Conservation (phyloP, 2,888 invertebrate species). For the Rotaria magnacalcarata region DNA sequence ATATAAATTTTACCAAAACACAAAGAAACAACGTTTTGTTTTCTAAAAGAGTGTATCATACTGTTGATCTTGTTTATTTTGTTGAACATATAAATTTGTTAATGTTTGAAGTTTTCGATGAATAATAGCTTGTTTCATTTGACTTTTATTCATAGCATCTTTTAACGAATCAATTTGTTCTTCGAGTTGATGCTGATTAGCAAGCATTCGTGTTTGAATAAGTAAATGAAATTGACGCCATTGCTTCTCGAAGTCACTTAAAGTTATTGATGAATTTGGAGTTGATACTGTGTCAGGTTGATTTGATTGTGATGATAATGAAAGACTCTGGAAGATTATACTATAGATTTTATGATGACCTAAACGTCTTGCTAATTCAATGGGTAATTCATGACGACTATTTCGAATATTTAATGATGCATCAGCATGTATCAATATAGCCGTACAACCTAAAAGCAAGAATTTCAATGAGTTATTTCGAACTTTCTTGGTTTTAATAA, state of each 20-base stretch:
- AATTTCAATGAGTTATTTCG: no score
- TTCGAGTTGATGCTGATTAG: conserved; percentile 17
- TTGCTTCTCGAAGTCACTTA: conserved; percentile 10
- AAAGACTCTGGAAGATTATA: neutral
- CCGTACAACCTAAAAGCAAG: neutral
- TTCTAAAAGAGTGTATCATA: neutral
- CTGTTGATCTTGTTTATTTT: neutral
- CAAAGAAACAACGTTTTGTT: no score
- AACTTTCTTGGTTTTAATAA: neutral
- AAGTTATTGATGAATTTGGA: neutral
- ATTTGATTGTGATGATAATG: neutral
- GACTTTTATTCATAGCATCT: neutral
- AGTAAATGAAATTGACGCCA: conserved; percentile 24
- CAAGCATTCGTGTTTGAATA: conserved; percentile 7
- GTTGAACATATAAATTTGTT: neutral
- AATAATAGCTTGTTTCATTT: neutral
- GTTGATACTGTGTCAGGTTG: neutral
- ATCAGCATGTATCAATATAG: conserved; percentile 27
- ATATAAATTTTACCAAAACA: no score
- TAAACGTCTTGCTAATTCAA: conserved; percentile 12
- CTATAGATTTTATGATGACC: neutral
- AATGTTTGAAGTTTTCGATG: conserved; percentile 21
- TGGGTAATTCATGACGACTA: neutral
- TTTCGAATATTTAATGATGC: conserved; percentile 12
- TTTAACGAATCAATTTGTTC: conserved; percentile 25